Evolutionary conservation across 2,888 invertebrate species (phyloP), one percentile per base, ranked within the genome.

Genomic region (Ceratothoa steindachneri): DNA sequence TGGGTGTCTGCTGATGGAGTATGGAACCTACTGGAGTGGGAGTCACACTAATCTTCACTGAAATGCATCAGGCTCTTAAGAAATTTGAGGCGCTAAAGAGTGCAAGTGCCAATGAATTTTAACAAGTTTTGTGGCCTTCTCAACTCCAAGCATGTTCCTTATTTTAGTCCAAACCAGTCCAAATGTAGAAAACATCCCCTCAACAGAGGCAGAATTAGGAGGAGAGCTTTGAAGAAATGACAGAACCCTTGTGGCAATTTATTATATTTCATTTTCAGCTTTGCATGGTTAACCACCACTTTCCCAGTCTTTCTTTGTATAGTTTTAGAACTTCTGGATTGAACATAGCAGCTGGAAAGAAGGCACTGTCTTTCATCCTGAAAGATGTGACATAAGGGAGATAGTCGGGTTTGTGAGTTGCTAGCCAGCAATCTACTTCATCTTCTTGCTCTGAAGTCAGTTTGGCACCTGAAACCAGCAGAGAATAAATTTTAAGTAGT

Each of bases 111-210:
- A 69, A 22, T 67, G 65, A 41, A 71, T 65, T 66, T 67, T 28
- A n/a, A 71, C 71, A 29, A 71, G 30, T 41, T 71, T 71, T n/a
- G 30, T 65, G n/a, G 71, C 71, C 31, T 71, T 71, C 31, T 71
- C 67, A 19, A 31, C 41, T 65, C 69, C 69, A 69, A 71, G 3
- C 67, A 67, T 68, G 67, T 71, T 71, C 68, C 71, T 71, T 28
- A 69, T 15, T 66, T 71, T 71, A 30, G 64, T 22, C 29, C 67
- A 67, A 15, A 71, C 30, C 24, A 30, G 31, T 24, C 69, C 69
- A 66, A 71, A 71, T 30, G 71, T 71, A 27, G 71, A 71, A 31
- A 70, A 71, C 19, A 70, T 7, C 15, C 52, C 71, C 52, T 51
- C 69, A 70, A 67, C 29, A 9, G 67, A 67, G 28, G 67, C 67